A percentile compares a stretch with the other conserved stretches of the same genome.
phyloP scores from a whole-genome alignment of 2,888 invertebrate species.

The Noctua pronuba region DNA sequence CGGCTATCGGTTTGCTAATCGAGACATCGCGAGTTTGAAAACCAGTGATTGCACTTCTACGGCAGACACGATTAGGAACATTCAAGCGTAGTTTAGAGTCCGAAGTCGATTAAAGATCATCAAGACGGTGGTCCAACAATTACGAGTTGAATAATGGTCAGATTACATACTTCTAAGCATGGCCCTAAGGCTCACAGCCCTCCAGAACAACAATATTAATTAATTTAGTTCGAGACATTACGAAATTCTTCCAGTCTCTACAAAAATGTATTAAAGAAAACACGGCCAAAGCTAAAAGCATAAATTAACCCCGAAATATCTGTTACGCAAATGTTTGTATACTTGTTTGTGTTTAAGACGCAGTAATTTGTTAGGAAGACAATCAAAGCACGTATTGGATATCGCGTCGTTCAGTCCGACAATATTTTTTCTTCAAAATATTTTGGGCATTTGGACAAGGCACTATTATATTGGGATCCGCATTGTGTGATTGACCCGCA shows the following conservation, averaged over 20 bases:
- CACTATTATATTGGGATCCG: constrained; percentile 38
- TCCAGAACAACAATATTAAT: constrained; percentile 14
- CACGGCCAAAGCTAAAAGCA: constrained; percentile 52
- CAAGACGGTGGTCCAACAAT: neutral
- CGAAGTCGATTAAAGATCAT: neutral
- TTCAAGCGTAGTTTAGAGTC: neutral
- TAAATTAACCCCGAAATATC: constrained; percentile 59
- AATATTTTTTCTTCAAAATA: constrained; percentile 26
- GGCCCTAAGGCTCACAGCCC: neutral
- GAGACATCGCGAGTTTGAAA: constrained; percentile 40
- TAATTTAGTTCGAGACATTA: constrained; percentile 23
- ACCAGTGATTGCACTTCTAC: constrained; percentile 23
- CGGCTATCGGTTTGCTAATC: constrained; percentile 39
- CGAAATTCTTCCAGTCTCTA: constrained; percentile 12
- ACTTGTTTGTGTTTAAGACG: constrained; percentile 60
- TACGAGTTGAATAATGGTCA: neutral
- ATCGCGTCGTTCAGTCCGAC: constrained; percentile 27
- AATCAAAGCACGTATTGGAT: constrained; percentile 58
- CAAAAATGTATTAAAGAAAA: constrained; percentile 54
- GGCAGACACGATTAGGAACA: neutral
- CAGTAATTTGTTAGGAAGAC: constrained; percentile 55
- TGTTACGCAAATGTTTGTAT: constrained; percentile 61
- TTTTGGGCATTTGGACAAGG: constrained; percentile 42
- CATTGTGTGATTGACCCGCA: constrained; percentile 67
- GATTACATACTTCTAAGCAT: neutral